These are phyloP conservation scores for Verasper variegatus DNA, from an alignment of 2,113 vertebrate species.

Conservation along the genomic window DNA sequence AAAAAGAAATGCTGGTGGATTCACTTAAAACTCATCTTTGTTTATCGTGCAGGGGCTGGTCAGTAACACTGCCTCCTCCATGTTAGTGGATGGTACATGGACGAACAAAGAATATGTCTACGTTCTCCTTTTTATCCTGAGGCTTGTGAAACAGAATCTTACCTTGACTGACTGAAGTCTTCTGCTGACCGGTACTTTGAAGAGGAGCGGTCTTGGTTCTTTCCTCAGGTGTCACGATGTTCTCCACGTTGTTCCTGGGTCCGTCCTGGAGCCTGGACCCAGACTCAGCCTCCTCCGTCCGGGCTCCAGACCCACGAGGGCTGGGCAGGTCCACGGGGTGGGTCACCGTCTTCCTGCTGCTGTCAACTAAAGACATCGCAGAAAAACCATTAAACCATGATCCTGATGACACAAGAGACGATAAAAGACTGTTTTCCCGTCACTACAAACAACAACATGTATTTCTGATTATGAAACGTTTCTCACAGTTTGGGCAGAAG, in stretches of 20 bases:
- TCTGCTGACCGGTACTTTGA: slow-evolving; percentile 71
- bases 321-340: slow-evolving; percentile 64
- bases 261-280: slow-evolving; percentile 65
- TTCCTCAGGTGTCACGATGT: slow-evolving; percentile 53
- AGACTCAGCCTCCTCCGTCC: slow-evolving; percentile 51
- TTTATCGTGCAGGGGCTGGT: too few relatives aligned
- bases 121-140: too few relatives aligned
- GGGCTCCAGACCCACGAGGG: slow-evolving; percentile 59
- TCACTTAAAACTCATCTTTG: too few relatives aligned
- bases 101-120: too few relatives aligned
- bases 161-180: slow-evolving; percentile 79
- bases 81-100: too few relatives aligned
- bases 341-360: slow-evolving; percentile 82
- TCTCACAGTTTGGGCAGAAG: slow-evolving; percentile 93
- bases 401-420: too few relatives aligned
- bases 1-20: too few relatives aligned
- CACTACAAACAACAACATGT: too few relatives aligned
- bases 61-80: too few relatives aligned
- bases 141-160: too few relatives aligned
- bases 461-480: not conserved
- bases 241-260: slow-evolving; percentile 71
- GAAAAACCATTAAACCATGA: not conserved
- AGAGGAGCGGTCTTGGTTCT: slow-evolving; percentile 54
- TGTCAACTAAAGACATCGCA: slow-evolving; percentile 79
- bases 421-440: too few relatives aligned